Base-by-base conservation (phyloP, 92 coral and sea anemone species). In the Parazoanthus swiftii region DNA sequence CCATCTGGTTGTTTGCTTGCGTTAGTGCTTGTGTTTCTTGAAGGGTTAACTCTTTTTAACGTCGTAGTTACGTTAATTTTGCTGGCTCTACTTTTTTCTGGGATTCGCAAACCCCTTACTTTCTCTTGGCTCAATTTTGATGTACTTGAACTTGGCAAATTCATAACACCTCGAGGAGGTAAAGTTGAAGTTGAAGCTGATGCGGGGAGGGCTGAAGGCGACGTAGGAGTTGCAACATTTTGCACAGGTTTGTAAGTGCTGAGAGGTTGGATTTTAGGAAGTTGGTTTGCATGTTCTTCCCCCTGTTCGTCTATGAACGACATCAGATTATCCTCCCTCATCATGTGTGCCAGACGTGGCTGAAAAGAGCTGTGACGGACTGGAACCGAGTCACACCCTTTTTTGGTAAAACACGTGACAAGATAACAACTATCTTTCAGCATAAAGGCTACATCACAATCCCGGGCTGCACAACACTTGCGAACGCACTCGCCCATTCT, bases 381-480 rank as follows among this genome's bases (percentile, higher is more conserved):
- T 75, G 91, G 94, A 35, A 93, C 93, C 68, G 95, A 87, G 71
- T 89, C 82, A 79, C 98, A 95, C 29, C 94, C 95, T 74, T 73
- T 89, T 56, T 90, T 81, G 75, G 89, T 91, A 85, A 86, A 95
- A 88, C 99, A 97, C 81, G 92, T 92, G 92, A 97, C 97, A 78
- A 92, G 94, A 68, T 95, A 97, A 83, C 99, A 97, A 89, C 95
- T 88, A 26, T 89, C 82, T 74, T 88, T 92, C 66, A 97, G 94
- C 95, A 97, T 87, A 82, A 93, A 95, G 74, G 98, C 97, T 77
- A 95, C 95, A 79, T 97, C 91, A 80, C 99, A 97, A 67, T 91
- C 90, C 82, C 80, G 84, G 59, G 86, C 87, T 78, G 75, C 85
- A 89, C 99, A 97, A 90, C 99, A 97, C 89, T 89, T 86, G 81